A percentile compares a stretch with the other conserved stretches of the same genome.
Evolutionary conservation across 1,140 invertebrate species (phyloP).

Genomic region (Hydropsyche tenuis): DNA sequence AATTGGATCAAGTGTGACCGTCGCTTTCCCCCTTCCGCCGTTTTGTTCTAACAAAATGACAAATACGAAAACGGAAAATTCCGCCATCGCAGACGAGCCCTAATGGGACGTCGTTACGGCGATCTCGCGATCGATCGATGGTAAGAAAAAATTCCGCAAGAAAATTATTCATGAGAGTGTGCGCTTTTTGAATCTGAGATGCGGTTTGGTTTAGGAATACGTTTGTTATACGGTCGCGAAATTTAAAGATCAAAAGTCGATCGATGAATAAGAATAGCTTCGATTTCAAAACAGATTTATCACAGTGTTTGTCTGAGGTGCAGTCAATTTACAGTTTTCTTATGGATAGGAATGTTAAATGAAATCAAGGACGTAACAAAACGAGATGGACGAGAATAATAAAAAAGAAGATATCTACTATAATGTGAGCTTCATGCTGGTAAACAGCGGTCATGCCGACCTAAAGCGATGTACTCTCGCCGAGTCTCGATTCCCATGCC

Average conservation of each 20-base stretch:
- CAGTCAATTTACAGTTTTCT: background rate
- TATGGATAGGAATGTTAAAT: constrained; percentile 12
- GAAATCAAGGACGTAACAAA: background rate
- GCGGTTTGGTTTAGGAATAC: no score
- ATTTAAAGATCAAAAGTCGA: no score
- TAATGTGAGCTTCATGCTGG: constrained; percentile 16
- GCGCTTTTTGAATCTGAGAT: no score
- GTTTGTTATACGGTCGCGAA: no score
- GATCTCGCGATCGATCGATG: constrained; percentile 4
- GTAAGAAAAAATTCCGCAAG: no score
- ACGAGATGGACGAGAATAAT: background rate
- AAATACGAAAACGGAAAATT: background rate
- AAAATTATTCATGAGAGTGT: no score
- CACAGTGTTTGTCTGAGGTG: no score
- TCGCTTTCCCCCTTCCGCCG: background rate
- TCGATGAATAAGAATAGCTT: no score
- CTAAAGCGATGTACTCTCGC: constrained; percentile 10
- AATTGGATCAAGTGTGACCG: constrained; percentile 46
- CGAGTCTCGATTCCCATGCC: constrained; percentile 10
- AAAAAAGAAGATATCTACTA: no score
- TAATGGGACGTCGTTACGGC: background rate
- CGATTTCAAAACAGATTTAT: no score
- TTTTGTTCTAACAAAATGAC: constrained; percentile 8
- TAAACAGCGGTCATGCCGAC: constrained; percentile 13
- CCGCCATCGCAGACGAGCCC: background rate